Evolutionary conservation across 1,140 invertebrate species (phyloP).

Genomic region (Drosophila ironensis): DNA sequence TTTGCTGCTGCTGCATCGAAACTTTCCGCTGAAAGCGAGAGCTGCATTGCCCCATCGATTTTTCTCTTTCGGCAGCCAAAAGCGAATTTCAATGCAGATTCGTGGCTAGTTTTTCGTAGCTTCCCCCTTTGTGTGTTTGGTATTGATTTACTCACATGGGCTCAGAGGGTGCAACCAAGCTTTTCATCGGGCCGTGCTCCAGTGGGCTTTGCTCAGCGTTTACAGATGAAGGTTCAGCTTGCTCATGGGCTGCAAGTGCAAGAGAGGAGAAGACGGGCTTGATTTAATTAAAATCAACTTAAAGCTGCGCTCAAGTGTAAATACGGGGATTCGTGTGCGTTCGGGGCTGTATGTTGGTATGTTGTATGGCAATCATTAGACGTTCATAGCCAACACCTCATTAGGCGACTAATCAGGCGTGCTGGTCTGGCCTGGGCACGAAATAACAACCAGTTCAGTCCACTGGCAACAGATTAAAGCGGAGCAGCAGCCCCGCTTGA

Average conservation of each 20-base stretch:
- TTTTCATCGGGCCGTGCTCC: slow-evolving; percentile 62
- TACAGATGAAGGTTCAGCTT: slow-evolving; percentile 7
- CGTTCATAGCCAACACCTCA: slow-evolving; percentile 79
- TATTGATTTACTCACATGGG: slow-evolving; percentile 54
- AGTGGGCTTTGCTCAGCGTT: slow-evolving; percentile 40
- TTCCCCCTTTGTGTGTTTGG: not conserved
- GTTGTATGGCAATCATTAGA: slow-evolving; percentile 60
- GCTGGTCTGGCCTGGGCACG: slow-evolving; percentile 36
- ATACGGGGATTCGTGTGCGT: not conserved
- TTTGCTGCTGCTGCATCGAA: slow-evolving; percentile 33
- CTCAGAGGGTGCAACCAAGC: slow-evolving; percentile 62
- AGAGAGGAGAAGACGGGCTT: not conserved
- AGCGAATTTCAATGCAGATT: slow-evolving; percentile 51
- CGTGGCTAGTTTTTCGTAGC: slow-evolving; percentile 25
- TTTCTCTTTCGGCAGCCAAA: slow-evolving; percentile 3
- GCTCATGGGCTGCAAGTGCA: slow-evolving; percentile 20
- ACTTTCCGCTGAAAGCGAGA: slow-evolving; percentile 30
- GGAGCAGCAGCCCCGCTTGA: slow-evolving; percentile 6
- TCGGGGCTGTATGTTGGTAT: too few relatives aligned
- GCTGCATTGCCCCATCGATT: slow-evolving; percentile 20
- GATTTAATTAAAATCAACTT: slow-evolving; percentile 58
- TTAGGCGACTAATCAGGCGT: slow-evolving; percentile 81
- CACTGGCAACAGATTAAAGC: slow-evolving; percentile 49
- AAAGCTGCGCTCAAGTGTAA: slow-evolving; percentile 36
- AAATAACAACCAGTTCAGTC: slow-evolving; percentile 70